These are phyloP conservation scores for Antheraea assamensis DNA, from an alignment of 2,888 invertebrate species.

Conservation along the genomic window DNA sequence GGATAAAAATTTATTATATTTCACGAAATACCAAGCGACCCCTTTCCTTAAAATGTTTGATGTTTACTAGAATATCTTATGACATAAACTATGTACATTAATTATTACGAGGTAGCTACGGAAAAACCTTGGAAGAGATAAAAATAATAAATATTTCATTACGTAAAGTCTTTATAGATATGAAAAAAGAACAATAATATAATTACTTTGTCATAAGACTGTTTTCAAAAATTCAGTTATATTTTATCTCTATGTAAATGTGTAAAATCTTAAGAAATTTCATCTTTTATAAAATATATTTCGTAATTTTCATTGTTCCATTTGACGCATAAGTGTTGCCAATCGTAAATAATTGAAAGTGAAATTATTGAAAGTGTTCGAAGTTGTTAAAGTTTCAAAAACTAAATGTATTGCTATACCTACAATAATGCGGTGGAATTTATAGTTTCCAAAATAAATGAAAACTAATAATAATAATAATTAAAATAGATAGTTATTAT, in stretches of 20 bases:
- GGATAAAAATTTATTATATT: not conserved
- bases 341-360: constrained; percentile 33
- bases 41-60: not conserved
- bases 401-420: constrained; percentile 40
- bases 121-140: not conserved
- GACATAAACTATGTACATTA: not conserved
- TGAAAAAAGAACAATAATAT: constrained; percentile 8
- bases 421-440: constrained; percentile 73
- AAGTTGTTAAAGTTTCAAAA: constrained; percentile 46
- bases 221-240: constrained; percentile 17
- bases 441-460: constrained; percentile 58
- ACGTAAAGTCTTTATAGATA: not conserved
- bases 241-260: constrained; percentile 4
- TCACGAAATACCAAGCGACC: not conserved
- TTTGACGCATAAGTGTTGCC: constrained; percentile 32
- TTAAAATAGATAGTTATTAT: constrained; percentile 58
- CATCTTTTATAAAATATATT: constrained; percentile 17
- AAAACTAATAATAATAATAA: constrained; percentile 43
- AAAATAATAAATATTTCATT: not conserved
- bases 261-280: constrained; percentile 9
- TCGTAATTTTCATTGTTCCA: constrained; percentile 13
- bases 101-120: not conserved
- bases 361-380: constrained; percentile 38
- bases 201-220: constrained; percentile 18
- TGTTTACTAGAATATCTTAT: not conserved